Conservation (phyloP, 2,797 vertebrate species). For the Arnoldichthys spilopterus region DNA sequence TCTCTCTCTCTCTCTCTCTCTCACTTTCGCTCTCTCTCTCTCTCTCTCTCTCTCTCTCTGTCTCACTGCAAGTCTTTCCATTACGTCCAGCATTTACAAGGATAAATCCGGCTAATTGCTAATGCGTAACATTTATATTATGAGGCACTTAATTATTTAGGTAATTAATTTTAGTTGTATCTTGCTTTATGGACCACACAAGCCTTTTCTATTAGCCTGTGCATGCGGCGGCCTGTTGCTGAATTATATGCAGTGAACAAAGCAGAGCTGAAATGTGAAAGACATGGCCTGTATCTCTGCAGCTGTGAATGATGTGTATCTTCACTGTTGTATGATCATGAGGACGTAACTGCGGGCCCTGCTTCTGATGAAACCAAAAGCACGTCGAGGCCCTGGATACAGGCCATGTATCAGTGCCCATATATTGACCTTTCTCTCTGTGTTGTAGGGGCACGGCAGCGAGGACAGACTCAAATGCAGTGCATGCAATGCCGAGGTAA, state of each 20-base stretch:
- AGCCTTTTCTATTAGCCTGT: constrained; percentile 18
- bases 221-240: constrained; percentile 20
- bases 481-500: constrained; percentile 75
- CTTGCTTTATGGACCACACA: constrained; percentile 40
- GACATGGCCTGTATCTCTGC: constrained; percentile 5
- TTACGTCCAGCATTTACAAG: constrained; percentile 48
- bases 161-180: constrained; percentile 56
- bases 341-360: background rate
- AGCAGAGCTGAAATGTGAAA: background rate
- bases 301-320: constrained; percentile 8
- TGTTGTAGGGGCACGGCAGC: constrained; percentile 66
- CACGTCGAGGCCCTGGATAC: background rate
- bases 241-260: constrained; percentile 29
- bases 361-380: background rate
- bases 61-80: constrained; percentile 46
- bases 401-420: background rate
- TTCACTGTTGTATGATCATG: background rate
- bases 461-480: constrained; percentile 64
- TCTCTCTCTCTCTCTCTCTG: constrained; percentile 46
- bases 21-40: constrained; percentile 53
- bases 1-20: constrained; percentile 54
- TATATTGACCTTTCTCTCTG: constrained; percentile 8
- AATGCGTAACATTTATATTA: constrained; percentile 56
- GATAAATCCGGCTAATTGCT: constrained; percentile 59
- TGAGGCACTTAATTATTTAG: constrained; percentile 56